Conservation (phyloP, 2,888 invertebrate species). For the Amaurobius ferox region DNA sequence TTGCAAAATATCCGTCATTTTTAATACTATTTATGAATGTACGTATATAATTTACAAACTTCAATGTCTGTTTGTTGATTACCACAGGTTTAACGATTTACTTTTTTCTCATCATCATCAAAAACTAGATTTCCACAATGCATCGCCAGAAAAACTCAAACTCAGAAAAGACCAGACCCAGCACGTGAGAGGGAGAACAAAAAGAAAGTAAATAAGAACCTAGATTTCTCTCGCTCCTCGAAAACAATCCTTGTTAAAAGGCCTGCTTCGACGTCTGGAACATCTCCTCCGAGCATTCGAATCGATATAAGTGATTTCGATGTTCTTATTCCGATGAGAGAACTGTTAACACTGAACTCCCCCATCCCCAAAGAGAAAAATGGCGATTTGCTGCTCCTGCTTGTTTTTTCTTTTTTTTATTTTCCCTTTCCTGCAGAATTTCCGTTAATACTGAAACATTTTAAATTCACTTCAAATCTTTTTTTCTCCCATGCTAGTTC, state of each 20-base stretch:
- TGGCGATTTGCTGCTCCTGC: conserved; percentile 44
- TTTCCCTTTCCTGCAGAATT: conserved; percentile 16
- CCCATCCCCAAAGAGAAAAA: conserved; percentile 35
- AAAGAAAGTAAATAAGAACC: neutral
- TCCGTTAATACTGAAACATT: conserved; percentile 56
- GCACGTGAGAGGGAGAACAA: neutral
- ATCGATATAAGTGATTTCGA: conserved; percentile 69
- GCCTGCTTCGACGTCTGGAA: conserved; percentile 43
- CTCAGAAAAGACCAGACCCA: neutral
- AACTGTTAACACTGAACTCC: conserved; percentile 49
- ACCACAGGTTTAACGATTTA: too few relatives aligned
- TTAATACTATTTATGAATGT: too few relatives aligned
- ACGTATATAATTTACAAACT: too few relatives aligned
- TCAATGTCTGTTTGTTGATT: too few relatives aligned
- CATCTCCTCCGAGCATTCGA: conserved; percentile 51
- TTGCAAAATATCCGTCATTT: too few relatives aligned
- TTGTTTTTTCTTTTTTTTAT: conserved; percentile 28
- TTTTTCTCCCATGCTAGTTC: neutral
- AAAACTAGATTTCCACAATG: too few relatives aligned
- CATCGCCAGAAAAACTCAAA: too few relatives aligned
- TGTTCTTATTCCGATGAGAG: conserved; percentile 67
- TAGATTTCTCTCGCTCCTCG: neutral
- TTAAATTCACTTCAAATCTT: conserved; percentile 43
- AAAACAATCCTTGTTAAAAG: conserved; percentile 25
- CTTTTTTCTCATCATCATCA: too few relatives aligned